Evolutionary conservation across 1,140 invertebrate species (phyloP), one percentile per base, ranked within the genome.

Genomic region (Ctenoplectra terminalis): DNA sequence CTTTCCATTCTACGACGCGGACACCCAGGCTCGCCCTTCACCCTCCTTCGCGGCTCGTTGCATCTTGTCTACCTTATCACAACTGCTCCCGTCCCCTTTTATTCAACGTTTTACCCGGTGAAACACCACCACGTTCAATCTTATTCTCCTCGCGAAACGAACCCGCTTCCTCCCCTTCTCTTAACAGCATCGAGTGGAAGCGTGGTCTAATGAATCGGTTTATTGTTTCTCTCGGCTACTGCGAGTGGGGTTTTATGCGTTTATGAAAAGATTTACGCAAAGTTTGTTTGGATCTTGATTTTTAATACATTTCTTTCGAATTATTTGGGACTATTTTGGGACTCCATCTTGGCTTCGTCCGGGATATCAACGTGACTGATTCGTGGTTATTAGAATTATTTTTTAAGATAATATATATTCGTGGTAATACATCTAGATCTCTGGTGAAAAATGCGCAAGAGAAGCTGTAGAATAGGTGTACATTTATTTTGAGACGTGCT

Each of bases 51-150:
- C 64, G 50, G 64, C 29, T 60, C 66, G 58, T 66, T 46, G 52
- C 43, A 31, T 81, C 61, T 71, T 46, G 43, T 54, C 69, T 63
- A 52, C 70, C n/a, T 60, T 60, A 46, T 31, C 61, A 1, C 58
- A 7, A 15, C 26, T 40, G 48, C 56, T n/a, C 9, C 54, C 1
- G 37, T n/a, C 54, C 31, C 17, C 73, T 46, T 79, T 52, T 52
- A 31, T 63, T 73, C 46, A 1, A 43, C 69, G 17, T 79, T 79
- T 73, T 60, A 72, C 54, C 23, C 77, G 31, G 17, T 61, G 67
- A 43, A 63, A 73, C 67, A 71, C 17, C 46, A 29, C 17, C 23
- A 2, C 60, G n/a, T 63, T 77, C 66, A 6, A 34, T 77, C 66
- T 56, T 64, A 52, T 64, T 34, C 64, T 37, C 20, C 2, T 20